Evolutionary conservation across 35 echinoderm and acorn worm genomes (phyloP).

Genomic region (Eucidaris tribuloides): DNA sequence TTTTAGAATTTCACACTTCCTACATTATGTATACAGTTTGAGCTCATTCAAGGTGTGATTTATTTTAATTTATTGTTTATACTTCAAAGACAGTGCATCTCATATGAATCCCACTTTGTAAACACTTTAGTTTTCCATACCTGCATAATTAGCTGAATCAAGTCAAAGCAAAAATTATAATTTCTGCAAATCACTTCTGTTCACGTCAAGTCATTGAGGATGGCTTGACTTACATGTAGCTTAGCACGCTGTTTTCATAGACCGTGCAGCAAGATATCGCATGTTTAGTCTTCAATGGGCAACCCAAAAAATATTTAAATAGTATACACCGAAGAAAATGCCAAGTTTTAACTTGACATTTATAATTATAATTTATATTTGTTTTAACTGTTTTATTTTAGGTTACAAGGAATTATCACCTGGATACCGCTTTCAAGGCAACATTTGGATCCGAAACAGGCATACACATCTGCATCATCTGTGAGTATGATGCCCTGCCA

Average conservation of each 20-base stretch:
- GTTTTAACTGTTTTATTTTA: not conserved
- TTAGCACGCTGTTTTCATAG: not conserved
- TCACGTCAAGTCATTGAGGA: too few species aligned
- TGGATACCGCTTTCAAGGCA: conserved; percentile 79
- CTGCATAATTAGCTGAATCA: too few species aligned
- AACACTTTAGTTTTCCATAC: too few species aligned
- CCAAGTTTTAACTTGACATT: not conserved
- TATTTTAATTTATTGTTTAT: too few species aligned
- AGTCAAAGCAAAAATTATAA: too few species aligned
- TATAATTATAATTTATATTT: not conserved
- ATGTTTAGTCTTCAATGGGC: not conserved
- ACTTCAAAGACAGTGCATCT: too few species aligned
- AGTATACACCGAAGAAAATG: not conserved
- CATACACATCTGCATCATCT: conserved; percentile 60
- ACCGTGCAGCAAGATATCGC: not conserved
- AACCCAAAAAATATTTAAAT: not conserved
- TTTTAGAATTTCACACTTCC: too few species aligned
- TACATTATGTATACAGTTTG: too few species aligned
- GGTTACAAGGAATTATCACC: conserved; percentile 57
- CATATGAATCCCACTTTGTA: too few species aligned
- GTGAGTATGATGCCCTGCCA: conserved; percentile 91
- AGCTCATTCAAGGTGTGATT: too few species aligned
- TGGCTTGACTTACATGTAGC: not conserved
- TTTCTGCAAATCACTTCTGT: too few species aligned
- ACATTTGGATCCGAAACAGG: conserved; percentile 73